These are phyloP conservation scores for Eucera pruinosa DNA, from an alignment of 2,888 invertebrate genomes.

Conservation along the genomic window DNA sequence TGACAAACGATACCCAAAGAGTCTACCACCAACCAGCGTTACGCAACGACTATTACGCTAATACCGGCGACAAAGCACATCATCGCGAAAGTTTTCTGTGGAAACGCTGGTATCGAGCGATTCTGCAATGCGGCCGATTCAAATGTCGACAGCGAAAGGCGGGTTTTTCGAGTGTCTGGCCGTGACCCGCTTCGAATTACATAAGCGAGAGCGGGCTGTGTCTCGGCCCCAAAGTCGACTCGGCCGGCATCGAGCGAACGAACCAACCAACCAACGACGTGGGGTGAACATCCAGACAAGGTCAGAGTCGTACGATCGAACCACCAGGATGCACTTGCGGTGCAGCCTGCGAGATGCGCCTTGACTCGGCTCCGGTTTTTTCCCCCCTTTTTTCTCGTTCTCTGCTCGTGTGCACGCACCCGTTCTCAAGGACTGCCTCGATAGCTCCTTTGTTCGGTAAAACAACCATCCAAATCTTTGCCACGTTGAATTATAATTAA, in stretches of 20 bases:
- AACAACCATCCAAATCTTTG: slow-evolving; percentile 1
- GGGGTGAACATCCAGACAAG: slow-evolving; percentile 80
- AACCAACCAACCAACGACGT: slow-evolving; percentile 38
- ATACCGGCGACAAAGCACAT: neutral
- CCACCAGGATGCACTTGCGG: slow-evolving; percentile 65
- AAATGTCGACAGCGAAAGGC: slow-evolving; percentile 72
- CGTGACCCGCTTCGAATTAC: slow-evolving; percentile 79
- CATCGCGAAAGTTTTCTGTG: slow-evolving; percentile 28
- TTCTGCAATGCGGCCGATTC: slow-evolving; percentile 64
- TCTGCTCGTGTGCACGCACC: neutral
- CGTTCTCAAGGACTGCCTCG: neutral
- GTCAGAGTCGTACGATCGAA: slow-evolving; percentile 70
- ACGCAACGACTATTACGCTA: neutral
- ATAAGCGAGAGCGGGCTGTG: slow-evolving; percentile 64
- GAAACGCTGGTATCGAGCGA: slow-evolving; percentile 35
- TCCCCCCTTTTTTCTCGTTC: neutral
- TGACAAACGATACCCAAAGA: too few relatives aligned
- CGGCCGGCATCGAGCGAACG: slow-evolving; percentile 48
- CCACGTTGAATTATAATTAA: too few relatives aligned
- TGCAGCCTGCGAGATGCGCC: slow-evolving; percentile 58
- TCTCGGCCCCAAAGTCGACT: slow-evolving; percentile 59
- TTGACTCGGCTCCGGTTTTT: slow-evolving; percentile 9
- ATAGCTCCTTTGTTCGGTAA: slow-evolving; percentile 34
- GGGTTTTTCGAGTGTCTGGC: slow-evolving; percentile 77
- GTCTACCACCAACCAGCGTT: neutral